Base-by-base conservation (phyloP, 1,140 invertebrate species). In the Drosophila obscura region DNA sequence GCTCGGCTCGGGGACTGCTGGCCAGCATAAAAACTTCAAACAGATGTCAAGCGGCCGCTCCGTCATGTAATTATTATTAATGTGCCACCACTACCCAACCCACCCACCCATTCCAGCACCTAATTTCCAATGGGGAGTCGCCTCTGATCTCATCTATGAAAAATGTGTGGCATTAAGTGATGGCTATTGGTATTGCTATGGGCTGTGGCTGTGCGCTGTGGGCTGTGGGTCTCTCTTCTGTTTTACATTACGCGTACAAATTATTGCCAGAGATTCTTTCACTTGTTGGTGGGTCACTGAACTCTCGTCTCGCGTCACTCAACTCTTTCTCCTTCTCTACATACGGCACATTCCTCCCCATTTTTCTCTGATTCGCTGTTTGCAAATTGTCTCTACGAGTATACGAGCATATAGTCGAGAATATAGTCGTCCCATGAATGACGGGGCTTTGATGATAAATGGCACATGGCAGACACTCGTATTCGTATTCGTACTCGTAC, bases 21-120 rank as follows among this genome's bases (percentile, higher is more conserved):
- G 51, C 76, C 76, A 75, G 76, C 76, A 76, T 78, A 13, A 39
- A 78, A 72, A 71, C 73, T 75, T 78, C 73, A 78, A 78, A 78
- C 72, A 75, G 66, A 78, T 78, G 76, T 78, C 76, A 76, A 78
- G 62, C 52, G 53, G 62, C 39, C 67, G 73, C 44, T 73, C 52
- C 52, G 63, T 46, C 55, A 57, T 62, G 73, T 78, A 78, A 76
- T 78, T 78, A 78, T 76, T 78, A 76, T 78, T 78, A 76, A 78
- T 78, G 73, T 75, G 51, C 72, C 46, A 43, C 26, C 48, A 11
- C 51, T 9, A n/a, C 31, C 28, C 15, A 39, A 22, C 45, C 41
- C 49, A 11, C 50, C 45, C 58, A 63, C 16, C 35, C 43, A 58
- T 4, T 4, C 11, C 35, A 5, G 11, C 35, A 39, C 35, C 35